Percentiles rank a stretch among this genome's conserved stretches.
phyloP scores from a whole-genome alignment of 2,888 invertebrate genomes.

The Desoria tigrina region DNA sequence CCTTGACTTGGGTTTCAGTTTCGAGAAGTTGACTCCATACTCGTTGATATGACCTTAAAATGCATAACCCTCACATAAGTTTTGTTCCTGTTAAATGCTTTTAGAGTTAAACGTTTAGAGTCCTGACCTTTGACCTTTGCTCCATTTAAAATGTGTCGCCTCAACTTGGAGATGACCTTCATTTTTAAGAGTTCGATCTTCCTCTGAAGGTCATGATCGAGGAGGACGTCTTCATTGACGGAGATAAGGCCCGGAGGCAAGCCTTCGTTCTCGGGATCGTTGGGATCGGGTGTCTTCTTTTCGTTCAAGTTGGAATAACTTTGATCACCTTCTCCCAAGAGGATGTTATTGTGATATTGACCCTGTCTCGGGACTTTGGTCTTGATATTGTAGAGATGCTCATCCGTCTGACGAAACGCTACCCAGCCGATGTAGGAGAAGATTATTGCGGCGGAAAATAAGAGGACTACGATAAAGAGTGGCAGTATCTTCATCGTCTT shows the following conservation, averaged over 20 bases:
- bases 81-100: too few relatives aligned
- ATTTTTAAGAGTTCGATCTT: slow-evolving; percentile 49
- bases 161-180: slow-evolving; percentile 49
- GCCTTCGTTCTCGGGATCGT: slow-evolving; percentile 13
- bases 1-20: slow-evolving; percentile 44
- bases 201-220: slow-evolving; percentile 40
- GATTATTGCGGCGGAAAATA: slow-evolving; percentile 50
- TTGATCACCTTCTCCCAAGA: slow-evolving; percentile 42
- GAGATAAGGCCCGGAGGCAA: slow-evolving; percentile 35
- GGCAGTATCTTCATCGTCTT: slow-evolving; percentile 51
- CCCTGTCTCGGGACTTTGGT: slow-evolving; percentile 17
- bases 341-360: slow-evolving; percentile 28
- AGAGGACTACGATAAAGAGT: slow-evolving; percentile 49
- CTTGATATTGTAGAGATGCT: slow-evolving; percentile 29
- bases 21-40: slow-evolving; percentile 51
- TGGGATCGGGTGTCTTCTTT: slow-evolving; percentile 7
- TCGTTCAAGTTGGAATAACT: slow-evolving; percentile 25
- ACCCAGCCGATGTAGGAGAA: slow-evolving; percentile 51
- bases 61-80: background rate
- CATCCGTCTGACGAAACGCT: slow-evolving; percentile 40
- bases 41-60: slow-evolving; percentile 50
- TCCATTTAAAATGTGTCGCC: slow-evolving; percentile 49
- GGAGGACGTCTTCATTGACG: slow-evolving; percentile 45
- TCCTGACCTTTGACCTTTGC: slow-evolving; percentile 46
- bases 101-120: background rate